phyloP scores from a whole-genome alignment of 2,797 vertebrate species.

The Ibycter americanus region DNA sequence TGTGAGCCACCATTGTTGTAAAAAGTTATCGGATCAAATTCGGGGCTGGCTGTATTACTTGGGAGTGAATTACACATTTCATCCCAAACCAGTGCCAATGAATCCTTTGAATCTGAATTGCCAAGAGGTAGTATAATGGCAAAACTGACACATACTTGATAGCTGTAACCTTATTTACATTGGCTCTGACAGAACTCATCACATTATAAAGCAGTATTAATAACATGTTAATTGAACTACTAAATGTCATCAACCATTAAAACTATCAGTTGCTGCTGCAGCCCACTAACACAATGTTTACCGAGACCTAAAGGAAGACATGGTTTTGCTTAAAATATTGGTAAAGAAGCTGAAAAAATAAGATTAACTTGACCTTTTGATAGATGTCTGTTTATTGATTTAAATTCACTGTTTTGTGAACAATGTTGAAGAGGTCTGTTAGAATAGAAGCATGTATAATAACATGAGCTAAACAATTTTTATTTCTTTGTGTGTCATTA shows the following conservation, averaged over 20 bases:
- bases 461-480: conserved; percentile 81
- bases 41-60: background rate
- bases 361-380: conserved; percentile 82
- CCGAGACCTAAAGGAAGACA: conserved; percentile 37
- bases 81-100: background rate
- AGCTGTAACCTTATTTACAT: conserved; percentile 67
- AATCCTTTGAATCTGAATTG: conserved; percentile 27
- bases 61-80: background rate
- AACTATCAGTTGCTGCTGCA: background rate
- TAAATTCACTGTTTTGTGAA: conserved; percentile 72
- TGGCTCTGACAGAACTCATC: conserved; percentile 31
- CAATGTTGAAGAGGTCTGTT: conserved; percentile 68
- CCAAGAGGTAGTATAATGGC: background rate
- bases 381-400: conserved; percentile 81
- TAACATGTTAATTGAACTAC: conserved; percentile 35
- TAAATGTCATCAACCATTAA: conserved; percentile 25
- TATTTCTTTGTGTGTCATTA: conserved; percentile 88
- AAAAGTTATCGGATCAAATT: rapidly evolving
- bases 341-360: conserved; percentile 53
- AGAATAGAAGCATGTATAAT: conserved; percentile 86
- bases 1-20: rapidly evolving
- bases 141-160: conserved; percentile 46
- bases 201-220: conserved; percentile 41
- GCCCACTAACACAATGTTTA: background rate
- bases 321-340: conserved; percentile 61